Base-by-base conservation (phyloP, 2,888 invertebrate species). In the Caenorhabditis sinica region DNA sequence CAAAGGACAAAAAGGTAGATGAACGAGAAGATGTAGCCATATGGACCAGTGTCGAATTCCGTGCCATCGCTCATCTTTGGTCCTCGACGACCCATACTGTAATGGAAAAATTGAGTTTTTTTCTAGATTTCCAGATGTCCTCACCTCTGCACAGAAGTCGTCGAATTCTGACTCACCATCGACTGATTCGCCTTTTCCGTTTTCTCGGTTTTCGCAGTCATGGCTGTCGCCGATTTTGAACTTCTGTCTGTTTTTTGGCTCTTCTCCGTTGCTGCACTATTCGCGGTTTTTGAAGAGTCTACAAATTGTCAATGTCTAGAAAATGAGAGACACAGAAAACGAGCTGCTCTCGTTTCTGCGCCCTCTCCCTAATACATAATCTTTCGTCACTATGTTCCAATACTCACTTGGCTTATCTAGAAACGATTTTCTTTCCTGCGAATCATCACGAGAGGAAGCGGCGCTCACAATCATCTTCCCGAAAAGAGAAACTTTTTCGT, bases 31-130 rank as follows among this genome's bases (percentile, higher is more conserved):
- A 87, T 36, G 69, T 79, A 85, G 36, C 85, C 85, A 30, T 72
- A 85, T 1, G 85, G 85, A 15, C 85, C 85, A 5, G 73, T 79
- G 43, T 82, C 85, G 45, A 82, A 85, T 58, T 85, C 85, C 5
- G 85, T 76, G 17, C 85, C 85, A 60, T 85, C 85, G 33, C 82
- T 82, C 85, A 85, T 85, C 30, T 85, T 82, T 4, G 85, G 85
- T 40, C 84, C 80, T 15, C 61, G 77, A 6, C 77, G 51, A 23
- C 76, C 71, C 5, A 73, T 28, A 58, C 80, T 77, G 51, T 15
- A 77, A 61, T 23, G 8, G 2, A 25, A 5, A 25, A 9, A 9
- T 28, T 23, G 11, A 25, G 6, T 23, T 60, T 51, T 20, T 51
- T 20, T 51, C 23, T 5, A 20, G 28, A 43, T 58, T 15, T 25